Evolutionary conservation across 2,113 vertebrate genomes (phyloP).

Genomic region (Mus pahari): DNA sequence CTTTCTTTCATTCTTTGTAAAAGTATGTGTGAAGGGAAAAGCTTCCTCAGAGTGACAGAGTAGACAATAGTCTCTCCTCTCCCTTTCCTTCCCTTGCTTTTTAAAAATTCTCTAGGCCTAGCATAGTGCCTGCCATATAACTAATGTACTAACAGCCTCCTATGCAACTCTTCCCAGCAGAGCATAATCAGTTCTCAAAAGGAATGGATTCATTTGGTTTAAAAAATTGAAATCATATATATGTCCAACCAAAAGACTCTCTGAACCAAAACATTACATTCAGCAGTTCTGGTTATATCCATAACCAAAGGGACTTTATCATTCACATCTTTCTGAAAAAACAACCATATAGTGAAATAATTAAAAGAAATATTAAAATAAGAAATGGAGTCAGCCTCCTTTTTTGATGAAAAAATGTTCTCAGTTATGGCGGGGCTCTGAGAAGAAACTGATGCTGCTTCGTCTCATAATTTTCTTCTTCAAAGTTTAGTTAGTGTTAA

Average conservation of each 20-base stretch:
- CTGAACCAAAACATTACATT: slow-evolving; percentile 19
- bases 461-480: background rate
- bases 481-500: slow-evolving; percentile 44
- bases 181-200: background rate
- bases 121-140: background rate
- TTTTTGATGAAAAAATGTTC: background rate
- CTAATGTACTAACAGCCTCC: background rate
- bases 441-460: background rate
- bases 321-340: slow-evolving; percentile 38
- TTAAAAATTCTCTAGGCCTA: background rate
- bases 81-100: background rate
- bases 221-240: background rate
- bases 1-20: background rate
- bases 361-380: background rate
- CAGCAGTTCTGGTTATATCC: background rate
- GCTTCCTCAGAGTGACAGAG: background rate
- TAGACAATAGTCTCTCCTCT: background rate
- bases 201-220: background rate
- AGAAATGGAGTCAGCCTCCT: background rate
- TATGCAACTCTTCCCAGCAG: background rate
- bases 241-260: background rate
- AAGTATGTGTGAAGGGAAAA: background rate
- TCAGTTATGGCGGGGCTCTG: background rate
- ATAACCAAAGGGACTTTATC: background rate
- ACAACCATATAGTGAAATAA: background rate